Evolutionary conservation across 2,888 invertebrate genomes (phyloP).

Genomic region (Teleiodes luculella): DNA sequence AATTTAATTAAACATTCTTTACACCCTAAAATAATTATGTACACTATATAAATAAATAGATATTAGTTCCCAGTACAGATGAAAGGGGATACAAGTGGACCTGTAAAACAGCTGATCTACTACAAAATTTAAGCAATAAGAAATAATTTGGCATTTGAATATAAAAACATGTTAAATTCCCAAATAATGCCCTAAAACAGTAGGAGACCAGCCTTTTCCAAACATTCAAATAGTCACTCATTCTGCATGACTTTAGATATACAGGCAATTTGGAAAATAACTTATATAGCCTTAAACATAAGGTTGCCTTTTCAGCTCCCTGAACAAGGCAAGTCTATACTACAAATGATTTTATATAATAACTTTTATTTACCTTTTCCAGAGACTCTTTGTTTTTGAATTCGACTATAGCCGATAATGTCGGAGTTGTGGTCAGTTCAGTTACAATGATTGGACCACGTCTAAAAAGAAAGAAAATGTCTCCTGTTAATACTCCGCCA

Average conservation of each 20-base stretch:
- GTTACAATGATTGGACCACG: conserved; percentile 79
- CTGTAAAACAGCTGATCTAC: conserved; percentile 49
- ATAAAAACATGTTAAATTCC: conserved; percentile 23
- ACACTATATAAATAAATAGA: no score
- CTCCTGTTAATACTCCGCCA: conserved; percentile 69
- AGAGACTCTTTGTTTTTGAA: conserved; percentile 79
- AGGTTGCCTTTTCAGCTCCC: conserved; percentile 31
- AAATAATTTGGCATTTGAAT: conserved; percentile 32
- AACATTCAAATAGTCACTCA: conserved; percentile 78
- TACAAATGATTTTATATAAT: conserved; percentile 43
- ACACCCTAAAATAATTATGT: no score
- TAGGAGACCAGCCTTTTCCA: conserved; percentile 63
- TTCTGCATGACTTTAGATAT: conserved; percentile 45
- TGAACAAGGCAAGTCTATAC: conserved; percentile 35
- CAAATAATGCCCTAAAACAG: conserved; percentile 30
- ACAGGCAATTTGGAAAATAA: conserved; percentile 59
- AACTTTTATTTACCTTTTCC: conserved; percentile 74
- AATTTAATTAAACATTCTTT: no score
- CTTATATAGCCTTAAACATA: conserved; percentile 50
- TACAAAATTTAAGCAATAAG: conserved; percentile 30
- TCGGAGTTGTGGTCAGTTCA: conserved; percentile 78
- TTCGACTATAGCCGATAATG: conserved; percentile 78
- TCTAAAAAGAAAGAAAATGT: conserved; percentile 77
- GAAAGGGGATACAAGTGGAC: not conserved
- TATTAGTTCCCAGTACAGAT: conserved; percentile 1